A percentile compares a stretch with the other conserved stretches of the same genome.
These are phyloP conservation scores for Abscondita cerata DNA, from an alignment of 2,888 invertebrate species.

Conservation along the genomic window DNA sequence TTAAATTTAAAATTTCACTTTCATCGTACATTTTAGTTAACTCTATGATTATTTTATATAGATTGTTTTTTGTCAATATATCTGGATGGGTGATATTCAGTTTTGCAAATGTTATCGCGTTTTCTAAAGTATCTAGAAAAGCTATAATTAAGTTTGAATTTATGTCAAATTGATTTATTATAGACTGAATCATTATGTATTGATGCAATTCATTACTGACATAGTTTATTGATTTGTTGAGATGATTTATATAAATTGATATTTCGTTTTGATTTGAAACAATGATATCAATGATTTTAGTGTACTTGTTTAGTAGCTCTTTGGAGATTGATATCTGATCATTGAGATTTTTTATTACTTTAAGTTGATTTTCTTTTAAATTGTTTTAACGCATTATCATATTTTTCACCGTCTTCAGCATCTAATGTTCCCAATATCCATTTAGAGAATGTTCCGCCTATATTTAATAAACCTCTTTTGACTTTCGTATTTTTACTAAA, in stretches of 20 bases:
- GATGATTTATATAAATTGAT: not conserved
- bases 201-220: too few relatives aligned
- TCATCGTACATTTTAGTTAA: not conserved
- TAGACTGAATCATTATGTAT: too few relatives aligned
- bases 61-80: not conserved
- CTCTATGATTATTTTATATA: not conserved
- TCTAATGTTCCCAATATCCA: not conserved
- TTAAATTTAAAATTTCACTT: not conserved
- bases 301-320: not conserved
- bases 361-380: too few relatives aligned
- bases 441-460: not conserved
- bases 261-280: not conserved
- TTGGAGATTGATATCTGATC: not conserved
- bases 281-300: not conserved
- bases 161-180: too few relatives aligned
- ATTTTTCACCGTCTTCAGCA: not conserved
- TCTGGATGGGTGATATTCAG: not conserved
- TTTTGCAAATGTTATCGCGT: not conserved
- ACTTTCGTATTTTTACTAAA: too few relatives aligned
- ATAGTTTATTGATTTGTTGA: not conserved
- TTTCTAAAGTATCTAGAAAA: too few relatives aligned
- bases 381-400: too few relatives aligned
- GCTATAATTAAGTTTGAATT: too few relatives aligned
- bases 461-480: not conserved
- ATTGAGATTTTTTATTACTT: not conserved